phyloP scores from a whole-genome alignment of 1,140 invertebrate species.

The Eriocheir sinensis region DNA sequence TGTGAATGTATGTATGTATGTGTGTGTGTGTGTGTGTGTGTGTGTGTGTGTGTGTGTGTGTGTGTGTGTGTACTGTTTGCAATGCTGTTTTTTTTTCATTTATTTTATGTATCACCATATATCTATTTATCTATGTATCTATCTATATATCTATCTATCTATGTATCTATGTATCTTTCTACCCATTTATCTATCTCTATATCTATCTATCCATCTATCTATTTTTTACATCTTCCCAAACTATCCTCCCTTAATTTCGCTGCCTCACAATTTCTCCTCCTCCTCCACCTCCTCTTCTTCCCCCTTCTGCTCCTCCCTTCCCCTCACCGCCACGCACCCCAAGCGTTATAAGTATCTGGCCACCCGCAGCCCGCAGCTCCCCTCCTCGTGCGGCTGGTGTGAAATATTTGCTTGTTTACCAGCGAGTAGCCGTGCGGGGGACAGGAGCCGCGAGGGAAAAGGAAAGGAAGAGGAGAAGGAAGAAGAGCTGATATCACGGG shows the following conservation, averaged over 20 bases:
- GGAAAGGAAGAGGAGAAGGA: background rate
- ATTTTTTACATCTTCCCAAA: background rate
- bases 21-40: conserved; percentile 41
- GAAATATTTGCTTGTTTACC: background rate
- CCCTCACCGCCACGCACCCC: too few relatives aligned
- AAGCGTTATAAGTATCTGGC: background rate
- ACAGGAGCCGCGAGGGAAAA: background rate
- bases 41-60: conserved; percentile 33
- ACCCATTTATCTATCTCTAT: background rate
- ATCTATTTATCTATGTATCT: conserved; percentile 27
- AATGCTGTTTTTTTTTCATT: conserved; percentile 32
- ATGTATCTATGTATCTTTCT: conserved; percentile 54
- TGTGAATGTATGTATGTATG: conserved; percentile 46
- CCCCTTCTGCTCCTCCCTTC: background rate
- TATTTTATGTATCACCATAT: conserved; percentile 43
- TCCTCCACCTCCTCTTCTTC: background rate
- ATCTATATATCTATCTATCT: background rate
- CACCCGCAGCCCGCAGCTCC: too few relatives aligned
- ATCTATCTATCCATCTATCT: background rate
- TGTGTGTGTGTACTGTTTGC: conserved; percentile 34
- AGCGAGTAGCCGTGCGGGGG: background rate
- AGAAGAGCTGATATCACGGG: too few relatives aligned
- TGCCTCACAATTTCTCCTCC: background rate
- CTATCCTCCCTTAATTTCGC: background rate
- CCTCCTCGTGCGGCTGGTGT: background rate